Percentiles rank a stretch among this genome's conserved stretches.
Conservation (phyloP, 2,113 vertebrate species). For the Porphyrio hochstetteri region DNA sequence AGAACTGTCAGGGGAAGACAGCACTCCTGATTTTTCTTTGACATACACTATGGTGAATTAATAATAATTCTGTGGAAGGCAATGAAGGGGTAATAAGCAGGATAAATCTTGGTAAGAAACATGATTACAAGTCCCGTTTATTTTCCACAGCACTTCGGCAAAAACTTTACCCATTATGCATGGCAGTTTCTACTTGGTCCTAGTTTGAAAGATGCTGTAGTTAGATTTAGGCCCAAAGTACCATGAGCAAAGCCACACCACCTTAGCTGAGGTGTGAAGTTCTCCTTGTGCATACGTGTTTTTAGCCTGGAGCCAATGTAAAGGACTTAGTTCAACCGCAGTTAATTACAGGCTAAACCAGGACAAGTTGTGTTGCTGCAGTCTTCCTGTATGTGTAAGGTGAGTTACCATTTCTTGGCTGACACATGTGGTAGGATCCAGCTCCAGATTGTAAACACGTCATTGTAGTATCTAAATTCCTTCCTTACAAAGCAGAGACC, state of each 20-base stretch:
- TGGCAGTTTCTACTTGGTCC: not conserved
- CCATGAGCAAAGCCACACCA: not conserved
- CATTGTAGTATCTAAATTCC: not conserved
- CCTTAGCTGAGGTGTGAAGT: not conserved
- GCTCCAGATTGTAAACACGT: not conserved
- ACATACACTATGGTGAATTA: not conserved
- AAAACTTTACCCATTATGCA: not conserved
- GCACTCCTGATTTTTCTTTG: not conserved
- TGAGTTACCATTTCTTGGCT: not conserved
- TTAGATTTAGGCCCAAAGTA: not conserved
- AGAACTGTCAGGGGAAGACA: not conserved
- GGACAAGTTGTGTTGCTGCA: not conserved
- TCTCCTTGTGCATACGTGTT: not conserved
- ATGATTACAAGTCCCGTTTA: not conserved
- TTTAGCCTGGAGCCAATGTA: not conserved
- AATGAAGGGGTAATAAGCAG: not conserved
- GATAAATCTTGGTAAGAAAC: not conserved
- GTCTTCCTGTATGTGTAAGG: not conserved
- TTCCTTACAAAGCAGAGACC: not conserved
- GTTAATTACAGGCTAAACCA: not conserved
- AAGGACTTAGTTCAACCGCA: not conserved
- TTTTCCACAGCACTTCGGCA: not conserved
- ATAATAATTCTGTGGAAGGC: constrained; percentile 4
- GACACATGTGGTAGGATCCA: not conserved
- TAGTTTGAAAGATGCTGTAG: not conserved